These are phyloP conservation scores for Cheilosia variabilis DNA, from an alignment of 2,888 invertebrate genomes.

Conservation along the genomic window DNA sequence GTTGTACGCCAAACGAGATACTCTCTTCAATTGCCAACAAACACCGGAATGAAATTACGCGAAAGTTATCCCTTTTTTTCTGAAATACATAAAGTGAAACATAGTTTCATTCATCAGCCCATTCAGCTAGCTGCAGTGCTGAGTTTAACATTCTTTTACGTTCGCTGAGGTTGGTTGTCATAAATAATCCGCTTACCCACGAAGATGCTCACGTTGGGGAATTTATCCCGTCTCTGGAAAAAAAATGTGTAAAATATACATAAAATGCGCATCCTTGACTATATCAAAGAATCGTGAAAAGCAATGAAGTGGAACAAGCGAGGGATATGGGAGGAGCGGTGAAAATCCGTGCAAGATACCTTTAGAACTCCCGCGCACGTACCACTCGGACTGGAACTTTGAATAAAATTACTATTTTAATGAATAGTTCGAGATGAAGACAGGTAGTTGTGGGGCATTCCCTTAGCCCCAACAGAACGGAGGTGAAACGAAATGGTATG, in stretches of 20 bases:
- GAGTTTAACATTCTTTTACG: conserved; percentile 23
- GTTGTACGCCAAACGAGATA: conserved; percentile 20
- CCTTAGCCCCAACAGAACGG: conserved; percentile 13
- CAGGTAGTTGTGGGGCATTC: not conserved
- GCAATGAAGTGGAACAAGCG: too few species aligned
- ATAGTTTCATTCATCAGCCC: conserved; percentile 44
- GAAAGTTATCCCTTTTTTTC: conserved; percentile 42
- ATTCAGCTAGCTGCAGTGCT: not conserved
- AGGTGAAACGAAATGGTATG: conserved; percentile 8
- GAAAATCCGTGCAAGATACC: conserved; percentile 33
- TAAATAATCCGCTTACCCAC: conserved; percentile 57
- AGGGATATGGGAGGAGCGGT: not conserved
- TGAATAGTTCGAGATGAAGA: conserved; percentile 44
- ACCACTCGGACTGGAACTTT: conserved; percentile 45
- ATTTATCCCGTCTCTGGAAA: conserved; percentile 31
- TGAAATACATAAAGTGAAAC: conserved; percentile 54
- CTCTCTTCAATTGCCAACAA: conserved; percentile 34
- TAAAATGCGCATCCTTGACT: conserved; percentile 44
- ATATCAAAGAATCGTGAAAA: conserved; percentile 19
- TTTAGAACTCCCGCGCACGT: not conserved
- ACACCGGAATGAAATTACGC: conserved; percentile 50
- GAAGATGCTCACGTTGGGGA: conserved; percentile 54
- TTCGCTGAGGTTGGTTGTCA: conserved; percentile 35
- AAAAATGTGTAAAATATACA: conserved; percentile 35
- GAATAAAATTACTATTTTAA: conserved; percentile 65